Base-by-base conservation (phyloP, 2,888 invertebrate genomes). In the Altica lythri region DNA sequence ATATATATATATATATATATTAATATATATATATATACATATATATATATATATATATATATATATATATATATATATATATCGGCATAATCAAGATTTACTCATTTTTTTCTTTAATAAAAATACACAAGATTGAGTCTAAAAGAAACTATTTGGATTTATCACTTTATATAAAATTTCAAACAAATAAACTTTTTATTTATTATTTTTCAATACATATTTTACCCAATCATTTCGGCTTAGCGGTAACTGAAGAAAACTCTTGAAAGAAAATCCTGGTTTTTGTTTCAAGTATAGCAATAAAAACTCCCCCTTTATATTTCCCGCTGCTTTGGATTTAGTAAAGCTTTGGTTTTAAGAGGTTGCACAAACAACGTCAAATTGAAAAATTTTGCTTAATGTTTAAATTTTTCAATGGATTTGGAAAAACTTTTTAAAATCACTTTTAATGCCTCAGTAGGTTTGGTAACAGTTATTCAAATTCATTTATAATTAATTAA, bases 271-370 rank as follows among this genome's bases (percentile, higher is more conserved):
- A 25, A 13, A n/a, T 13, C 45, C 4, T 22, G 16, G 45, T 46
- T 46, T 46, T 34, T 46, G 34, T 46, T 46, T 34, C 34, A 25
- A 46, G 45, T 46, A n/a, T n/a, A 34, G 45, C 45, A 46, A 46
- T 46, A 46, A 46, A 46, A 45, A 46, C 34, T 32, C 45, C 34
- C n/a, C 35, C 10, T 44, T 46, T n/a, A 10, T 35, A 46, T 19
- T 34, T 46, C 10, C 25, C 19, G 34, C 22, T 16, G 22, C 34
- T 22, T 29, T 9, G 19, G 32, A 22, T 34, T 35, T 34, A 46
- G 32, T 35, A n/a, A 34, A 5, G 34, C 22, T 19, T 19, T 46
- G 22, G 13, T 13, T 4, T 0, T 25, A 12, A 4, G 22, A n/a
- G n/a, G 22, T 34, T 10, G 12, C 22, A 25, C 14, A 35, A 14